Evolutionary conservation across 2,888 invertebrate species (phyloP).

Genomic region (Cephus pygmeus): DNA sequence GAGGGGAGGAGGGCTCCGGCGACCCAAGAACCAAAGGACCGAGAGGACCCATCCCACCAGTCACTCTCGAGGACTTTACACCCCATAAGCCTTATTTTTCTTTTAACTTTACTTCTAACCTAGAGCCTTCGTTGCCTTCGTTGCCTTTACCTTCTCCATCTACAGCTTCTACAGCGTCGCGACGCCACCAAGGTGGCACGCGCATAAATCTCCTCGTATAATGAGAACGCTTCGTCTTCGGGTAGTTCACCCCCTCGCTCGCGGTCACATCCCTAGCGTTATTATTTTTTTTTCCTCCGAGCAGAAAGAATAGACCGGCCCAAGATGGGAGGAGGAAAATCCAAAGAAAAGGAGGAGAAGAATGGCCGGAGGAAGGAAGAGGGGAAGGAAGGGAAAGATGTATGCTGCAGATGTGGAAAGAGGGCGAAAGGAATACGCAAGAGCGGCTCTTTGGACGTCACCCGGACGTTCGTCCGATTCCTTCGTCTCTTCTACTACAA

Average conservation of each 20-base stretch:
- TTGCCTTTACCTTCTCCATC: no score
- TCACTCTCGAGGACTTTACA: slow-evolving; percentile 55
- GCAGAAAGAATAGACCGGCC: no score
- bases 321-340: neutral
- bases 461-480: no score
- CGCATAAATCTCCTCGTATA: slow-evolving; percentile 64
- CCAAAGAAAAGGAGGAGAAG: slow-evolving; percentile 2
- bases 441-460: no score
- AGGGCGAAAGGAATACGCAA: slow-evolving; percentile 5
- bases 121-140: slow-evolving; percentile 21
- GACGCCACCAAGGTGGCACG: slow-evolving; percentile 51
- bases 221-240: slow-evolving; percentile 66
- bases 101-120: slow-evolving; percentile 64
- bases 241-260: slow-evolving; percentile 48
- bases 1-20: neutral
- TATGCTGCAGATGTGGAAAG: neutral
- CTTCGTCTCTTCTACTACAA: no score
- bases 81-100: slow-evolving; percentile 66
- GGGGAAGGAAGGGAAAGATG: slow-evolving; percentile 1
- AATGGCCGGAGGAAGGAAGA: neutral
- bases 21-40: no score
- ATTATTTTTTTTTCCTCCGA: slow-evolving; percentile 44
- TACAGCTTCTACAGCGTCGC: slow-evolving; percentile 43
- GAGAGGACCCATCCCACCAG: no score
- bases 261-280: slow-evolving; percentile 48